Conservation (phyloP, 2,113 vertebrate species). For the Microcebus lehilahytsara region DNA sequence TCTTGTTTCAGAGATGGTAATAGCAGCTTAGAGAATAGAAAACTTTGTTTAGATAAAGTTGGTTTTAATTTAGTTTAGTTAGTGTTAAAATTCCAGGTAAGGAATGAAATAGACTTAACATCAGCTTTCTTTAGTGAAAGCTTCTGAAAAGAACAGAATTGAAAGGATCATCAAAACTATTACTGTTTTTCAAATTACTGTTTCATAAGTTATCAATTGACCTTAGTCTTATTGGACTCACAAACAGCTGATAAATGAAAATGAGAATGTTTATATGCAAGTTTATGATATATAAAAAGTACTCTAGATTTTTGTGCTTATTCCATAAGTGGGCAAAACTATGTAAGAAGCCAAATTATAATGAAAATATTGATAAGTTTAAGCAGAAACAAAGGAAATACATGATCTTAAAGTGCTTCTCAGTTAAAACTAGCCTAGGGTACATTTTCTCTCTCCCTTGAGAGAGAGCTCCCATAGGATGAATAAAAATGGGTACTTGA, state of each 20-base stretch:
- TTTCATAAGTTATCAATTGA: background rate
- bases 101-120: background rate
- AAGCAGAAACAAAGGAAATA: background rate
- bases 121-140: background rate
- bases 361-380: background rate
- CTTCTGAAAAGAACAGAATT: background rate
- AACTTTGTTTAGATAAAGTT: conserved; percentile 9
- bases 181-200: background rate
- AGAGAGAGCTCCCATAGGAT: background rate
- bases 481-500: background rate
- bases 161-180: background rate
- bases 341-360: background rate
- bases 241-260: background rate
- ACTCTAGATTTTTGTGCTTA: background rate
- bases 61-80: background rate
- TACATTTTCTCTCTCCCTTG: background rate
- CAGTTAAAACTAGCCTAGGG: background rate
- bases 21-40: background rate
- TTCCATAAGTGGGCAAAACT: background rate
- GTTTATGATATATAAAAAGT: background rate
- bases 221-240: background rate
- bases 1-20: conserved; percentile 23
- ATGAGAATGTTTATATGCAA: background rate
- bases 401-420: background rate
- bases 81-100: background rate